Evolutionary conservation across 2,888 invertebrate species (phyloP).

Genomic region (Caenorhabditis parvicauda): DNA sequence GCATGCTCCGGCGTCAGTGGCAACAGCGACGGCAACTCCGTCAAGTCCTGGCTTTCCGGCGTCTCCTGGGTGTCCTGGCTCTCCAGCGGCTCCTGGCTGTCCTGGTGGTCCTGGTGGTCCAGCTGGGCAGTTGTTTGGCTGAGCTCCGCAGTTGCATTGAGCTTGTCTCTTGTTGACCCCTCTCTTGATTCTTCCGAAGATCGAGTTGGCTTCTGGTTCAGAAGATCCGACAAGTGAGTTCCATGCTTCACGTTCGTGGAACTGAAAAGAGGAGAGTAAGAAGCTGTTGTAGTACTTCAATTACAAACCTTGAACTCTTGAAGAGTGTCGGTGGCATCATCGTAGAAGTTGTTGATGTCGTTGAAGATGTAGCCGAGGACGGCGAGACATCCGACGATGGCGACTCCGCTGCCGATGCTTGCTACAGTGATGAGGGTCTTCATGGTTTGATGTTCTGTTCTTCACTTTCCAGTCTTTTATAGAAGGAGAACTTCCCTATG

Average conservation of each 20-base stretch:
- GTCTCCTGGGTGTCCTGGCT: constrained; percentile 27
- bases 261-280: constrained; percentile 5
- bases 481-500: too few species aligned
- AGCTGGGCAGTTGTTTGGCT: constrained; percentile 35
- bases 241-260: constrained; percentile 36
- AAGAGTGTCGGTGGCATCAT: constrained; percentile 35
- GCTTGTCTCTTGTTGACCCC: constrained; percentile 21
- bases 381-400: constrained; percentile 28
- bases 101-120: constrained; percentile 48
- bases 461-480: too few species aligned
- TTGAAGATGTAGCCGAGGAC: constrained; percentile 37
- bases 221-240: constrained; percentile 24
- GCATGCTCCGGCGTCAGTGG: constrained; percentile 31
- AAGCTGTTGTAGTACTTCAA: neutral
- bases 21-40: constrained; percentile 39
- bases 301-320: constrained; percentile 30
- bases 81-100: constrained; percentile 33
- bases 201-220: constrained; percentile 1
- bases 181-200: constrained; percentile 36
- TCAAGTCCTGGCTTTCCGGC: constrained; percentile 25
- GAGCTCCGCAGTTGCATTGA: constrained; percentile 32
- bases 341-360: constrained; percentile 42
- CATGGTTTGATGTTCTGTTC: too few species aligned
- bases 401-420: constrained; percentile 27
- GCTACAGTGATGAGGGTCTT: constrained; percentile 33